A percentile compares a stretch with the other conserved stretches of the same genome.
Conservation (phyloP, 2,888 invertebrate genomes). For the Hirtodrosophila histrioides region DNA sequence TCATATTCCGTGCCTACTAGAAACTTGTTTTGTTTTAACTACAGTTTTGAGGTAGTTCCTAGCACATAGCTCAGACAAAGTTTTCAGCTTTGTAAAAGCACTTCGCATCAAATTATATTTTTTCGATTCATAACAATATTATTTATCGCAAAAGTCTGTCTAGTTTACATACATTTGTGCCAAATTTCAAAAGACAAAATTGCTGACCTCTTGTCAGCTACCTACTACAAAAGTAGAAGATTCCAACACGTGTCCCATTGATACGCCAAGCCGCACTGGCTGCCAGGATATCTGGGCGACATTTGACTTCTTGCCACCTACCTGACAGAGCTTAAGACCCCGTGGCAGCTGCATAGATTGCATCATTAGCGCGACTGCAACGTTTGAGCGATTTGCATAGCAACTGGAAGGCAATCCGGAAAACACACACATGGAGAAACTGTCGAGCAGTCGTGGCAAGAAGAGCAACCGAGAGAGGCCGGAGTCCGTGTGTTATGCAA, state of each 20-base stretch:
- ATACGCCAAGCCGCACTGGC: neutral
- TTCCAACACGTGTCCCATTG: slow-evolving; percentile 21
- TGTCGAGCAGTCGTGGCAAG: slow-evolving; percentile 13
- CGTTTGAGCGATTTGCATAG: too few relatives aligned
- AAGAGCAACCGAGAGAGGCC: neutral
- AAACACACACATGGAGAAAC: slow-evolving; percentile 3
- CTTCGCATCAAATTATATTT: too few relatives aligned
- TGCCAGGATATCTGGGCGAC: neutral
- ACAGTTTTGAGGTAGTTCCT: too few relatives aligned
- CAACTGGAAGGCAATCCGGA: too few relatives aligned
- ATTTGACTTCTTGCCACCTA: slow-evolving; percentile 26
- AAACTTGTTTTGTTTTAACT: too few relatives aligned
- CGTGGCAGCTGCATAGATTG: slow-evolving; percentile 42
- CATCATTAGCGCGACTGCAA: slow-evolving; percentile 53
- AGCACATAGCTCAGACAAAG: too few relatives aligned
- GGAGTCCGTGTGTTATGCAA: slow-evolving; percentile 57
- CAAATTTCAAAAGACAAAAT: neutral
- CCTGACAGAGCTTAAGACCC: slow-evolving; percentile 59
- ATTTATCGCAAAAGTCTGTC: too few relatives aligned
- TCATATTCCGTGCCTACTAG: too few relatives aligned
- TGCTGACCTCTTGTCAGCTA: slow-evolving; percentile 7
- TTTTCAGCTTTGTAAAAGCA: too few relatives aligned
- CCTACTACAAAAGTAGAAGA: slow-evolving; percentile 4
- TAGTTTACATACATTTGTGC: too few relatives aligned
- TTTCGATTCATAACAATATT: too few relatives aligned